Conservation (phyloP, 2,113 vertebrate species). For the Tenrec ecaudatus region DNA sequence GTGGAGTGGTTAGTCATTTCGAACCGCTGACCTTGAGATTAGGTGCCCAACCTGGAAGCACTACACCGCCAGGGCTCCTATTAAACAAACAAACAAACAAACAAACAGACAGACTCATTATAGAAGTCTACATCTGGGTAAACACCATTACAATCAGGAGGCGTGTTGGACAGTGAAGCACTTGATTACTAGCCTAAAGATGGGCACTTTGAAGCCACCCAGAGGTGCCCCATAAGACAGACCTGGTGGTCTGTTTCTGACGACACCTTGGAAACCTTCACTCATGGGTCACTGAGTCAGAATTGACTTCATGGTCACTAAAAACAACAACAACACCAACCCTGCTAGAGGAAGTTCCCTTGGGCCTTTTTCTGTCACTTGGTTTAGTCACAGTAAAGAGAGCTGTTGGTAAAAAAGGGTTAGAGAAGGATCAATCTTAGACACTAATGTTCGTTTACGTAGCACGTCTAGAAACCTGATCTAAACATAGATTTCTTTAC, state of each 20-base stretch:
- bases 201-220: not conserved
- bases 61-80: too few relatives aligned
- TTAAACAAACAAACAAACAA: too few relatives aligned
- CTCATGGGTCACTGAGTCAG: not conserved
- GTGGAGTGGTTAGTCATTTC: not conserved
- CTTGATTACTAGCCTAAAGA: not conserved
- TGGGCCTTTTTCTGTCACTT: not conserved
- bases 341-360: not conserved
- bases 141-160: too few relatives aligned
- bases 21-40: too few relatives aligned
- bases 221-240: not conserved
- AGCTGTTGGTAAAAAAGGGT: not conserved
- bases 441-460: not conserved
- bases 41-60: too few relatives aligned
- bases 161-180: not conserved
- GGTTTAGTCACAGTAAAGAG: not conserved
- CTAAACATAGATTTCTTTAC: not conserved
- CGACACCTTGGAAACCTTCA: not conserved
- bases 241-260: not conserved
- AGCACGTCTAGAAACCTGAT: not conserved
- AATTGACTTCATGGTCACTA: not conserved
- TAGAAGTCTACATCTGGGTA: too few relatives aligned
- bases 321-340: not conserved
- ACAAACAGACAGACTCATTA: too few relatives aligned
- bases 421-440: not conserved